Evolutionary conservation across 2,113 vertebrate genomes (phyloP).

Genomic region (Accipiter virgatus): DNA sequence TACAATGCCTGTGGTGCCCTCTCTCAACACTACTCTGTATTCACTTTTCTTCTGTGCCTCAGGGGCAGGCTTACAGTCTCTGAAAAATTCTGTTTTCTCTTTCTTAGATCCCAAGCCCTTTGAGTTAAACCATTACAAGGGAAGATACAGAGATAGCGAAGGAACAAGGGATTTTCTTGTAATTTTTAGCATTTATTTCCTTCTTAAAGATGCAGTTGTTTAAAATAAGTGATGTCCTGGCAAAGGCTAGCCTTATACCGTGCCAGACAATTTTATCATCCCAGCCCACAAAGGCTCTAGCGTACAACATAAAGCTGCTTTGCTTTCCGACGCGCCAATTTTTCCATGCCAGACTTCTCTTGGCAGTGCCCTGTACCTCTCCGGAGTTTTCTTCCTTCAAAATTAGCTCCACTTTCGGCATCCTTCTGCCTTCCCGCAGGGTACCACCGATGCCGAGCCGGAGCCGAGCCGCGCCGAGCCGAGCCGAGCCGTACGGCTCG

Average conservation of each 20-base stretch:
- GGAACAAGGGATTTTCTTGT: constrained; percentile 35
- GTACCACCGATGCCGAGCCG: background rate
- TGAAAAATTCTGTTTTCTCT: background rate
- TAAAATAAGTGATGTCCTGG: constrained; percentile 20
- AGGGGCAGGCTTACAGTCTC: background rate
- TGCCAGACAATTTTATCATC: constrained; percentile 53
- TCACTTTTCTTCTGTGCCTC: background rate
- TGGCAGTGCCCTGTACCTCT: background rate
- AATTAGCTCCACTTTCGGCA: background rate
- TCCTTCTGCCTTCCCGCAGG: background rate
- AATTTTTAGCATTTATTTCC: constrained; percentile 30
- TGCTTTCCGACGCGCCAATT: background rate
- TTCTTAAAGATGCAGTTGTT: constrained; percentile 7
- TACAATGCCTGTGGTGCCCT: background rate
- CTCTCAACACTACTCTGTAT: background rate
- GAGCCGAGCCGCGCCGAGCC: background rate
- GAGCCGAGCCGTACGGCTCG: too few species aligned
- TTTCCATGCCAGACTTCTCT: background rate
- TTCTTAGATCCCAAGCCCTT: background rate
- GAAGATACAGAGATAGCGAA: constrained; percentile 17
- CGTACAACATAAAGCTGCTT: background rate
- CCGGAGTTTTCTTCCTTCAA: background rate
- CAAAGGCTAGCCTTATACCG: background rate
- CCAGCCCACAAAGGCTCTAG: background rate
- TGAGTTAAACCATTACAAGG: background rate